phyloP scores from a whole-genome alignment of 2,113 vertebrate genomes.

The Ciconia stormi region DNA sequence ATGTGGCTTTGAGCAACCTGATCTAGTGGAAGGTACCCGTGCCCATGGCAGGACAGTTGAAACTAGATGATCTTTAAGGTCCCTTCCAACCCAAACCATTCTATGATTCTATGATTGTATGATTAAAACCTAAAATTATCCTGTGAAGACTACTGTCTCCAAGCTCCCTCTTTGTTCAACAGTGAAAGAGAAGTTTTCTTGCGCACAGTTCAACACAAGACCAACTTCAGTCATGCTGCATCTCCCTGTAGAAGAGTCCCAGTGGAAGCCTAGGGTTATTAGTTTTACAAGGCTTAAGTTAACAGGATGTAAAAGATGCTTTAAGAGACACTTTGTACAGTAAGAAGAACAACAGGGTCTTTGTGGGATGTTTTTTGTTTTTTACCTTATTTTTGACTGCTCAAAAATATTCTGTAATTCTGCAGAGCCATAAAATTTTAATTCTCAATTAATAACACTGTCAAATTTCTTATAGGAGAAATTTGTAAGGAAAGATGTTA shows the following conservation, averaged over 20 bases:
- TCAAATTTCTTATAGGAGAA: background rate
- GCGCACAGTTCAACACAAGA: background rate
- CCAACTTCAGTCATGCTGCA: background rate
- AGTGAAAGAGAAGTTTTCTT: background rate
- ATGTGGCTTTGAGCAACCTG: background rate
- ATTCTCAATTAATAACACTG: background rate
- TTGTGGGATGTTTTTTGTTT: rapidly evolving
- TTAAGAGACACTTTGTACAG: background rate
- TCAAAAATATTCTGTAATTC: background rate
- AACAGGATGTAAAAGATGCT: background rate
- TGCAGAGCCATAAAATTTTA: background rate
- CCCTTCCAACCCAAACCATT: background rate
- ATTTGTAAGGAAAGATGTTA: background rate
- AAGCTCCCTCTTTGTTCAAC: background rate
- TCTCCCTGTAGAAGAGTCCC: background rate
- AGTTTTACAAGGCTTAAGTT: background rate
- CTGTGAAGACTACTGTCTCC: background rate
- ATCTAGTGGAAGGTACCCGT: background rate
- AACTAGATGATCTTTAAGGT: background rate
- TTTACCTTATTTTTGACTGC: background rate
- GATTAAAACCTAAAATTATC: background rate
- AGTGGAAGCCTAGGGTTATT: background rate
- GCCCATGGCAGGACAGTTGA: background rate
- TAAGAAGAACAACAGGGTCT: background rate
- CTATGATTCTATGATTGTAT: background rate